Base-by-base conservation (phyloP, 35 echinoderm and acorn worm species). In the Patiria miniata region DNA sequence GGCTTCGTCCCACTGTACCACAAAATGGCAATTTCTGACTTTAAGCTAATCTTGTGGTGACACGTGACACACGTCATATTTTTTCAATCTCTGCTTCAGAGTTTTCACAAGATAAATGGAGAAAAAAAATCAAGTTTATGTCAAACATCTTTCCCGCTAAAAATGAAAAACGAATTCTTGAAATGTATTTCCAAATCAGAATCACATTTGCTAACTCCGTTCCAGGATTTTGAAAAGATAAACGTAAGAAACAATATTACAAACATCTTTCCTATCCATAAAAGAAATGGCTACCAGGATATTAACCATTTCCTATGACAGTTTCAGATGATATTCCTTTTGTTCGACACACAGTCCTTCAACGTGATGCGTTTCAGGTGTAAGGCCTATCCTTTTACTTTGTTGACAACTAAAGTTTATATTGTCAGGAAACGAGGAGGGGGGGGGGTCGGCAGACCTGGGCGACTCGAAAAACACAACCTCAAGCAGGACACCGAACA, bases 381-480 rank as follows among this genome's bases (percentile, higher is more conserved):
- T 23, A 73, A 7, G 65, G 19, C 21, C 65, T 32, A 73, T 73
- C 65, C 23, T 26, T 73, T 30, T 73, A 73, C 65, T 32, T 22
- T 73, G 65, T 73, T 73, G 26, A 73, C 65, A 73, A 36, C 65
- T 10, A 73, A 30, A 73, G 65, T 73, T 73, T 73, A 73, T 23
- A 22, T 73, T 23, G 26, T 73, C 65, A 73, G 65, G 65, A 73
- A 73, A 34, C 65, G 26, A 26, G 21, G 57, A n/a, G 57, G 7
- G 19, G 26, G 26, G 65, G 26, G 26, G 65, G 26, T 34, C 65
- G 10, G 26, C 29, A 73, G 65, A 73, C 65, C 65, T 34, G 65
- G 29, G 28, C 57, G 26, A 34, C 65, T 10, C 23, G 26, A 73
- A 73, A n/a, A 73, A 73, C 23, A 26, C 21, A 73, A 26, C 26